A percentile compares a stretch with the other conserved stretches of the same genome.
Conservation (phyloP, 2,888 invertebrate genomes). For the Thereva unica region DNA sequence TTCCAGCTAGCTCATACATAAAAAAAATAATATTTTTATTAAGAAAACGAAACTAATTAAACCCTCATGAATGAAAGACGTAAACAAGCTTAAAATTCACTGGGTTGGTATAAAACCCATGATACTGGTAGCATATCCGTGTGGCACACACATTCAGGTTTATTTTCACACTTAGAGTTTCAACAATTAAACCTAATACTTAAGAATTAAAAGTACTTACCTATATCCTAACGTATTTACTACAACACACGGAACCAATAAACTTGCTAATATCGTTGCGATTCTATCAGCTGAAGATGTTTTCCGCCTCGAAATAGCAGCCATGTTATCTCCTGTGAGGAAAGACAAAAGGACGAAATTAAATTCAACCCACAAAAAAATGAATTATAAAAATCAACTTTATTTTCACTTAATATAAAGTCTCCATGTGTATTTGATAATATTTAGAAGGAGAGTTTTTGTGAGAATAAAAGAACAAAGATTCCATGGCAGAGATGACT, state of each 20-base stretch:
- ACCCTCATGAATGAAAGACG: no score
- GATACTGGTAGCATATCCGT: no score
- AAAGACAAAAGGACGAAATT: slow-evolving; percentile 21
- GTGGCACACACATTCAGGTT: no score
- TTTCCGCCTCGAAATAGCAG: slow-evolving; percentile 83
- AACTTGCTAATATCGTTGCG: slow-evolving; percentile 57
- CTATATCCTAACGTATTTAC: slow-evolving; percentile 56
- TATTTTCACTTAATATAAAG: neutral
- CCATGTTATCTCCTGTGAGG: slow-evolving; percentile 84
- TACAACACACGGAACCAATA: slow-evolving; percentile 57
- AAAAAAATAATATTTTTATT: no score
- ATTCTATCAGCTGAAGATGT: slow-evolving; percentile 60
- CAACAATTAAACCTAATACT: slow-evolving; percentile 1
- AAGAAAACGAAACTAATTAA: no score
- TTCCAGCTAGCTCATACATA: no score
- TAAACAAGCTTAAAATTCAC: no score
- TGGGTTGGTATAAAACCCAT: no score
- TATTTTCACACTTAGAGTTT: no score
- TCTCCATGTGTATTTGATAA: no score
- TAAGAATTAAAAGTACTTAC: slow-evolving; percentile 47
- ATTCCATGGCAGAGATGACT: slow-evolving; percentile 5
- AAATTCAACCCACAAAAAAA: slow-evolving; percentile 36
- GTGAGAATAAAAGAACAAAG: slow-evolving; percentile 6
- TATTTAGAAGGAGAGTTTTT: slow-evolving; percentile 15
- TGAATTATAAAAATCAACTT: slow-evolving; percentile 25